phyloP scores from a whole-genome alignment of 2,113 vertebrate species.

The Xenus cinereus region DNA sequence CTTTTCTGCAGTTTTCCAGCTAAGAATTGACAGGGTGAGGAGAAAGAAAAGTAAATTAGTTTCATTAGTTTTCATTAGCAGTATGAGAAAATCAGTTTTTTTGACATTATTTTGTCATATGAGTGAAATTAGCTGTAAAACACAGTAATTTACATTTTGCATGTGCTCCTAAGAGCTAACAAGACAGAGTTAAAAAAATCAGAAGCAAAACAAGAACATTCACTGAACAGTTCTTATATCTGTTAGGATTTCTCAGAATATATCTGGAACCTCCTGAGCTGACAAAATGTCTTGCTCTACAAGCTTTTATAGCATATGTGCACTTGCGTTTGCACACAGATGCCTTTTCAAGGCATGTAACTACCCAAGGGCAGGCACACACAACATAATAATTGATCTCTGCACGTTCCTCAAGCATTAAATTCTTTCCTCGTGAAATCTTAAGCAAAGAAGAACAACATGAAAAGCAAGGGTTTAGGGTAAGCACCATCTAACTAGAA shows the following conservation, averaged over 20 bases:
- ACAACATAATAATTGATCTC: background rate
- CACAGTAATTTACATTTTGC: background rate
- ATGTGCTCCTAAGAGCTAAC: background rate
- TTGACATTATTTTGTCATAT: background rate
- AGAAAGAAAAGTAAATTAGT: background rate
- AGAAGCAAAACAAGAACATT: background rate
- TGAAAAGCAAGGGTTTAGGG: background rate
- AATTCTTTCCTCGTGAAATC: background rate
- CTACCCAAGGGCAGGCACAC: background rate
- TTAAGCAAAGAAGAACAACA: background rate
- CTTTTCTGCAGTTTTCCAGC: conserved; percentile 96
- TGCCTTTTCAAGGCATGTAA: background rate
- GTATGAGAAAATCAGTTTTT: background rate
- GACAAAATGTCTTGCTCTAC: background rate
- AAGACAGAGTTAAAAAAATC: background rate
- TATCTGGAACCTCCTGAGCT: background rate
- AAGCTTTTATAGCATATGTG: background rate
- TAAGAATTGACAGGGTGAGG: conserved; percentile 45
- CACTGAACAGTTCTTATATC: background rate
- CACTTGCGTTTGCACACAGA: background rate
- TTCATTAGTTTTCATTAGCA: background rate
- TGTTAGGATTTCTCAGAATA: background rate
- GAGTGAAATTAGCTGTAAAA: background rate
- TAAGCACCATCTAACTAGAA: background rate
- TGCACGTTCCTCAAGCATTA: background rate